A percentile compares a stretch with the other conserved stretches of the same genome.
phyloP scores from a whole-genome alignment of 2,113 vertebrate genomes.

The Barnardius zonarius region DNA sequence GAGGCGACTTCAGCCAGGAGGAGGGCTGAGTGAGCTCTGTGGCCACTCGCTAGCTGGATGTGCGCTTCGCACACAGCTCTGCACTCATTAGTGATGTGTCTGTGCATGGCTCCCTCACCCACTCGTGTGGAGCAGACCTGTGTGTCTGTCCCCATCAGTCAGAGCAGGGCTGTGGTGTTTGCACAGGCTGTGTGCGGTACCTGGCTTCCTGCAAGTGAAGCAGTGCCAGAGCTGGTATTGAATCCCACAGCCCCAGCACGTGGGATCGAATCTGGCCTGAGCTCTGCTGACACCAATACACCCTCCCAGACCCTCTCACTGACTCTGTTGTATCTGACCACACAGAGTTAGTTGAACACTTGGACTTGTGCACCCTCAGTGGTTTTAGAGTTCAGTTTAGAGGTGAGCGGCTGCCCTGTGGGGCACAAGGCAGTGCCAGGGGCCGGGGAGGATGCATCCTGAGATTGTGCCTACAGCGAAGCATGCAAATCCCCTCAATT shows the following conservation, averaged over 20 bases:
- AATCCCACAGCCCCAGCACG: background rate
- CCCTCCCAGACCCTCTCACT: background rate
- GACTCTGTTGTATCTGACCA: background rate
- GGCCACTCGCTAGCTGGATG: background rate
- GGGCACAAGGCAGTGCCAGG: rapidly evolving
- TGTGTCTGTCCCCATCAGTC: background rate
- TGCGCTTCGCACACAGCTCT: rapidly evolving
- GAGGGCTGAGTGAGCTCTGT: background rate
- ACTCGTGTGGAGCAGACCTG: background rate
- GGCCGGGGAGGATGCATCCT: rapidly evolving
- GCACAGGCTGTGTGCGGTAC: background rate
- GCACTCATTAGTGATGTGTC: background rate
- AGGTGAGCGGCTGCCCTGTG: rapidly evolving
- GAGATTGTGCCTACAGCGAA: rapidly evolving
- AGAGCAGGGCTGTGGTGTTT: background rate
- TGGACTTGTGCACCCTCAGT: rapidly evolving
- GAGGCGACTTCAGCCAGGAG: background rate
- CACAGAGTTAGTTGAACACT: rapidly evolving
- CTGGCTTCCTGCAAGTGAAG: background rate
- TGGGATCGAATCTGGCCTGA: background rate
- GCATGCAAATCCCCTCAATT: rapidly evolving
- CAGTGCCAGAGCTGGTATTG: background rate
- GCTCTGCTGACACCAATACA: background rate
- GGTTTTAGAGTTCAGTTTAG: background rate
- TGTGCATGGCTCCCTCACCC: background rate